Conservation (phyloP, 2,113 vertebrate species). For the Gymnocephalus cernua region DNA sequence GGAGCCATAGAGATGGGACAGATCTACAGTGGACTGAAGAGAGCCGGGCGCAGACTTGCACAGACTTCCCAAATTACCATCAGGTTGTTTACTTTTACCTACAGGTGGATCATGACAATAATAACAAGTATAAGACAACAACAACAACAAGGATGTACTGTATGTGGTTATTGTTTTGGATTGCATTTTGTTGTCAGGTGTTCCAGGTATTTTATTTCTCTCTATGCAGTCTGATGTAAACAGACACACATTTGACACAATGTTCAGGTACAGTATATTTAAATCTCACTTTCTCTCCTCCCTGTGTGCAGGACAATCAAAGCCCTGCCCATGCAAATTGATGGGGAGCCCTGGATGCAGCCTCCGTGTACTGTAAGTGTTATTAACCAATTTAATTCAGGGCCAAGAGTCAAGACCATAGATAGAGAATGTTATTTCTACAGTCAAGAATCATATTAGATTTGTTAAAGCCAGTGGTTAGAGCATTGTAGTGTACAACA, state of each 20-base stretch:
- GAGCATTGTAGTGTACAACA: background rate
- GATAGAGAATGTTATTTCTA: too few species aligned
- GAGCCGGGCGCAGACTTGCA: slow-evolving; percentile 87
- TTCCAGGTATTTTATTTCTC: background rate
- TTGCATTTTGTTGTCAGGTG: background rate
- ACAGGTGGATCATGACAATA: background rate
- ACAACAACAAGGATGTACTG: background rate
- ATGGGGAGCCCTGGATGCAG: slow-evolving; percentile 95
- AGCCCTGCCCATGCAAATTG: slow-evolving; percentile 93
- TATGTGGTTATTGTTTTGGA: background rate
- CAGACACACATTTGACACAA: background rate
- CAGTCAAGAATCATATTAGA: background rate
- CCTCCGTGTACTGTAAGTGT: slow-evolving; percentile 90
- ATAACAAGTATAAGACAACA: background rate
- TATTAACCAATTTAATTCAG: background rate
- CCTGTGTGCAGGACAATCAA: slow-evolving; percentile 85
- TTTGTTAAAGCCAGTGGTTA: background rate
- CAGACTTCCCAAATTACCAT: slow-evolving; percentile 90
- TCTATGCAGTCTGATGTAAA: background rate
- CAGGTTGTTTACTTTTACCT: slow-evolving; percentile 75
- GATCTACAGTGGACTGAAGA: slow-evolving; percentile 93
- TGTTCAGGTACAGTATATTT: background rate
- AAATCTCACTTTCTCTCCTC: slow-evolving; percentile 7
- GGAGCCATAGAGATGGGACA: slow-evolving; percentile 93
- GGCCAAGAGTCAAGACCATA: background rate